A percentile compares a stretch with the other conserved stretches of the same genome.
Evolutionary conservation across 2,113 vertebrate genomes (phyloP).

Genomic region (Pseudopodoces humilis): DNA sequence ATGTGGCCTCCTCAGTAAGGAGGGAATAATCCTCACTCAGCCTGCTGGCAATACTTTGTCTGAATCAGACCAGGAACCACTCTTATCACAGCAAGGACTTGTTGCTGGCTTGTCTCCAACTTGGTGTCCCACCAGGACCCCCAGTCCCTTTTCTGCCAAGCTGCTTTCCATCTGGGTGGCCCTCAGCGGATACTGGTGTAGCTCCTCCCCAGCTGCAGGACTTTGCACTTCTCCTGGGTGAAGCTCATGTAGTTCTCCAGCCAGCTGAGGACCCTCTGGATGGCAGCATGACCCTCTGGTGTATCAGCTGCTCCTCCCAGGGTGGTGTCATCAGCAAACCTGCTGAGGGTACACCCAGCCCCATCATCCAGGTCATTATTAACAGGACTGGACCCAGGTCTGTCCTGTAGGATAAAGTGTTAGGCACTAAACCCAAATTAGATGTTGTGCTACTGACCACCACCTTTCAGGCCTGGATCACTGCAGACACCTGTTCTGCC

Average conservation of each 20-base stretch:
- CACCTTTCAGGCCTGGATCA: neutral
- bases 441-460: neutral
- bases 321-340: neutral
- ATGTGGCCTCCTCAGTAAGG: neutral
- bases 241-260: neutral
- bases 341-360: neutral
- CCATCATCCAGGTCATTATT: neutral
- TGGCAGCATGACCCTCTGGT: neutral
- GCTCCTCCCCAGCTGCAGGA: neutral
- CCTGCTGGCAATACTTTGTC: neutral
- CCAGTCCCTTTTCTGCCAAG: neutral
- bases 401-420: neutral
- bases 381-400: neutral
- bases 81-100: neutral
- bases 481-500: neutral
- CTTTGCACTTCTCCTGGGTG: neutral
- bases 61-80: neutral
- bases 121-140: neutral
- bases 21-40: neutral
- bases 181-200: rapidly evolving
- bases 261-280: neutral
- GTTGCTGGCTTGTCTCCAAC: neutral
- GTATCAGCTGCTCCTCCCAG: neutral
- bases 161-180: neutral
- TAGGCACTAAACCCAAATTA: too few relatives aligned